A percentile compares a stretch with the other conserved stretches of the same genome.
Evolutionary conservation across 2,113 vertebrate genomes (phyloP).

Genomic region (Redunca redunca): DNA sequence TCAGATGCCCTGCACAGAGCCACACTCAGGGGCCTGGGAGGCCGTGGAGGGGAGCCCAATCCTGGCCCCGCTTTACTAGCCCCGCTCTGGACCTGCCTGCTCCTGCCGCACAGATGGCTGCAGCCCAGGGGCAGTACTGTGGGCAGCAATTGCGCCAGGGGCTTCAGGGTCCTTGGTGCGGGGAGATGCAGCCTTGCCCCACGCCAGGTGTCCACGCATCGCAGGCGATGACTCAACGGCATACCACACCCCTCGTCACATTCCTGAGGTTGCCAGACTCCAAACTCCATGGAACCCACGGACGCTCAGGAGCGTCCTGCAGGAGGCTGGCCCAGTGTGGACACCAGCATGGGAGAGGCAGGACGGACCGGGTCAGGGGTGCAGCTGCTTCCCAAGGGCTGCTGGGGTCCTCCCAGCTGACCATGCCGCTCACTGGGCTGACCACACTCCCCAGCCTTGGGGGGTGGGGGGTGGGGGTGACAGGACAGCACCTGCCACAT

Average conservation of each 20-base stretch:
- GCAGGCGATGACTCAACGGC: not conserved
- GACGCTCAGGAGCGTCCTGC: not conserved
- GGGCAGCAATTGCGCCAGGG: not conserved
- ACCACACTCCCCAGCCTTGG: too few relatives aligned
- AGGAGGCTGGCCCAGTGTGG: not conserved
- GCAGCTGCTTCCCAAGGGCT: not conserved
- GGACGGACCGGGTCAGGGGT: not conserved
- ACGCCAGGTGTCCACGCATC: not conserved
- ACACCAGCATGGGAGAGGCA: not conserved
- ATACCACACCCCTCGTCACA: not conserved
- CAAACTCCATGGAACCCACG: not conserved
- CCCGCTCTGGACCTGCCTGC: not conserved
- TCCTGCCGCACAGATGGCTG: not conserved
- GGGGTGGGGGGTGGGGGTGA: fast-evolving
- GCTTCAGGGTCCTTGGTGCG: not conserved
- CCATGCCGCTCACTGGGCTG: not conserved
- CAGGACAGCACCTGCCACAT: not conserved
- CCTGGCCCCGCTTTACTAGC: not conserved
- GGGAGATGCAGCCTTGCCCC: not conserved
- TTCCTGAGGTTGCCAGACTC: not conserved
- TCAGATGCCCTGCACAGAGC: not conserved
- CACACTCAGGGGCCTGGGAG: not conserved
- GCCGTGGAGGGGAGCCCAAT: not conserved
- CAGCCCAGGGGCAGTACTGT: not conserved
- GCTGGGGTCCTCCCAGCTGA: not conserved